phyloP scores from a whole-genome alignment of 2,888 invertebrate genomes.

The Macrosoma leucophasiata region DNA sequence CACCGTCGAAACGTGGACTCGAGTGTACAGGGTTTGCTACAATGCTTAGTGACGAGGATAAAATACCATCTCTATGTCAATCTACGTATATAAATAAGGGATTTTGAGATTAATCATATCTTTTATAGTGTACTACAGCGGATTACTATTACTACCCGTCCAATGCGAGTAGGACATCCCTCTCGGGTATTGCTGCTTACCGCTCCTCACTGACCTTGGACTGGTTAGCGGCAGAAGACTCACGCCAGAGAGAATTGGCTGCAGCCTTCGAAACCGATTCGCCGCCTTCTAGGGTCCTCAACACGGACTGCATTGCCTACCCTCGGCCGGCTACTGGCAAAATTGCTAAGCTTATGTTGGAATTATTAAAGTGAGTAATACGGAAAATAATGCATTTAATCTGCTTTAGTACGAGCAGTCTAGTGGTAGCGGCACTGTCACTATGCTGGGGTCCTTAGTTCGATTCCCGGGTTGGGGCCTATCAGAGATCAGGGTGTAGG shows the following conservation, averaged over 20 bases:
- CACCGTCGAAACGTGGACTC: too few relatives aligned
- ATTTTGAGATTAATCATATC: too few relatives aligned
- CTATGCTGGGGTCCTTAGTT: too few relatives aligned
- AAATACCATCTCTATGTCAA: too few relatives aligned
- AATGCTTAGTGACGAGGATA: too few relatives aligned
- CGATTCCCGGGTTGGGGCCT: too few relatives aligned
- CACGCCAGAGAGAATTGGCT: constrained; percentile 48
- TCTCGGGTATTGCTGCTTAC: constrained; percentile 48
- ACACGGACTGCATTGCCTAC: constrained; percentile 48
- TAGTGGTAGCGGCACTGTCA: too few relatives aligned
- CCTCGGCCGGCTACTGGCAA: constrained; percentile 49
- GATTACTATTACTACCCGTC: constrained; percentile 38
- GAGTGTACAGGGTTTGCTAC: too few relatives aligned
- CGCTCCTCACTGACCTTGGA: constrained; percentile 54
- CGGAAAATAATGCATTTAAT: too few relatives aligned
- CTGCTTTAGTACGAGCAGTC: too few relatives aligned
- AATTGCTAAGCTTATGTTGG: constrained; percentile 53
- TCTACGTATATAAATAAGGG: too few relatives aligned
- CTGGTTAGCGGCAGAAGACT: constrained; percentile 55
- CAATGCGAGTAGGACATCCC: constrained; percentile 39
- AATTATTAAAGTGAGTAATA: constrained; percentile 48
- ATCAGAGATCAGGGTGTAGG: too few relatives aligned
- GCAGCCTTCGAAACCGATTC: constrained; percentile 46
- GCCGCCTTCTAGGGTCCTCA: constrained; percentile 32
- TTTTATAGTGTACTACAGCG: constrained; percentile 35